Percentiles rank a stretch among this genome's conserved stretches.
These are phyloP conservation scores for Lasioglossum calceatum DNA, from an alignment of 2,888 invertebrate species.

Conservation along the genomic window DNA sequence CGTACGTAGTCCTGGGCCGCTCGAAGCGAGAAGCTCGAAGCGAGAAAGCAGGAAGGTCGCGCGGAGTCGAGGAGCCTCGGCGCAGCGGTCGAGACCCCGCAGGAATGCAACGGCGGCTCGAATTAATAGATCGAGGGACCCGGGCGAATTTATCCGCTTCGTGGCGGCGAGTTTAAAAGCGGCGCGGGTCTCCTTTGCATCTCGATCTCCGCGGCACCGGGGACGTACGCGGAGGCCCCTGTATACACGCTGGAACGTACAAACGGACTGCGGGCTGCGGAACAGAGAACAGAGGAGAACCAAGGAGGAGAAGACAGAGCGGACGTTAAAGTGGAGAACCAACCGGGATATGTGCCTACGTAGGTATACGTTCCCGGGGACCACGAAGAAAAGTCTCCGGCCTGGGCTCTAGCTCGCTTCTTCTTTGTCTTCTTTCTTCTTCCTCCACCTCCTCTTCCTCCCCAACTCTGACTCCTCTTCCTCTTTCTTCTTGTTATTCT, in stretches of 20 bases:
- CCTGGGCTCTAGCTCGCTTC: conserved; percentile 41
- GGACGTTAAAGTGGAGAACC: conserved; percentile 66
- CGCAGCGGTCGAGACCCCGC: conserved; percentile 75
- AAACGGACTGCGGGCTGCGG: conserved; percentile 29
- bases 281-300: conserved; percentile 21
- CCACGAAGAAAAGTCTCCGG: conserved; percentile 58
- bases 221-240: conserved; percentile 55
- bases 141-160: conserved; percentile 83
- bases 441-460: conserved; percentile 1
- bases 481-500: neutral
- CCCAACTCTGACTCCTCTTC: conserved; percentile 2
- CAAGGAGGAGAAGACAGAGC: conserved; percentile 52
- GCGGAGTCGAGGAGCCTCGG: conserved; percentile 49
- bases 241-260: conserved; percentile 62
- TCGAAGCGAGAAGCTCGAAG: conserved; percentile 30
- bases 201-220: conserved; percentile 75
- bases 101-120: conserved; percentile 82
- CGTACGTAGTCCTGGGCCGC: neutral
- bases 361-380: conserved; percentile 44
- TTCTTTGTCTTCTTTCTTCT: conserved; percentile 50
- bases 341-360: conserved; percentile 59
- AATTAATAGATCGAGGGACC: conserved; percentile 83
- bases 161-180: conserved; percentile 81
- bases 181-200: conserved; percentile 80
- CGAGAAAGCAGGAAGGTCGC: conserved; percentile 74